A percentile compares a stretch with the other conserved stretches of the same genome.
These are phyloP conservation scores for Campoletis raptor DNA, from an alignment of 2,888 invertebrate genomes.

Conservation along the genomic window DNA sequence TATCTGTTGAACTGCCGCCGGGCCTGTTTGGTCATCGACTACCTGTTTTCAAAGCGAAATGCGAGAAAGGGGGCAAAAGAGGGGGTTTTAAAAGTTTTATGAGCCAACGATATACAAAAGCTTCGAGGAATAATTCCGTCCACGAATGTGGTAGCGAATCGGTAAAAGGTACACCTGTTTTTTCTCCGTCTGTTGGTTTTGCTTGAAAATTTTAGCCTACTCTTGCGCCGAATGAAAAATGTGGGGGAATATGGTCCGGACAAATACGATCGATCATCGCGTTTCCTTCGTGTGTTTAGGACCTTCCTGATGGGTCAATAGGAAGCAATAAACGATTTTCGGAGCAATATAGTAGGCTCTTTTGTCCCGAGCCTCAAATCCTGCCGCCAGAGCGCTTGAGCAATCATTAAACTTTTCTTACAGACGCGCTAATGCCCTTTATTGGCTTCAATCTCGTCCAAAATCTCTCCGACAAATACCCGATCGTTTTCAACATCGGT, in stretches of 20 bases:
- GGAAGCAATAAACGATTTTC: neutral
- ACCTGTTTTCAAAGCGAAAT: conserved; percentile 65
- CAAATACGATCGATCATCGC: conserved; percentile 70
- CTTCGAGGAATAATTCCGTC: neutral
- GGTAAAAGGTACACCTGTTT: conserved; percentile 70
- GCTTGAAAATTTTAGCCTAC: conserved; percentile 31
- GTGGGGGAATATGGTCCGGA: neutral
- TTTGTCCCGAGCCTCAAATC: neutral
- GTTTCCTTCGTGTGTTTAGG: conserved; percentile 67
- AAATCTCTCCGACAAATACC: too few relatives aligned
- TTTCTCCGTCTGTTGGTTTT: neutral
- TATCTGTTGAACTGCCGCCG: conserved; percentile 23
- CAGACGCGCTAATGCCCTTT: conserved; percentile 28
- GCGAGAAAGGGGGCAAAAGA: conserved; percentile 7
- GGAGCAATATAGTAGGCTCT: neutral
- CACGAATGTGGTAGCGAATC: conserved; percentile 26
- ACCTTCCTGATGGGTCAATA: neutral
- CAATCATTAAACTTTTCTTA: neutral
- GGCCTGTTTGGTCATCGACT: conserved; percentile 10
- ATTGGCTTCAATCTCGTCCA: conserved; percentile 29
- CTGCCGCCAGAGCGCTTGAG: neutral
- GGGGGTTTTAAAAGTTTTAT: conserved; percentile 72
- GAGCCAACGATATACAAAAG: conserved; percentile 47
- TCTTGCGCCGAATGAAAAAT: conserved; percentile 66
- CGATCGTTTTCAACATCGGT: too few relatives aligned